A percentile compares a stretch with the other conserved stretches of the same genome.
Evolutionary conservation across 2,113 vertebrate genomes (phyloP).

Genomic region (Zingel zingel): DNA sequence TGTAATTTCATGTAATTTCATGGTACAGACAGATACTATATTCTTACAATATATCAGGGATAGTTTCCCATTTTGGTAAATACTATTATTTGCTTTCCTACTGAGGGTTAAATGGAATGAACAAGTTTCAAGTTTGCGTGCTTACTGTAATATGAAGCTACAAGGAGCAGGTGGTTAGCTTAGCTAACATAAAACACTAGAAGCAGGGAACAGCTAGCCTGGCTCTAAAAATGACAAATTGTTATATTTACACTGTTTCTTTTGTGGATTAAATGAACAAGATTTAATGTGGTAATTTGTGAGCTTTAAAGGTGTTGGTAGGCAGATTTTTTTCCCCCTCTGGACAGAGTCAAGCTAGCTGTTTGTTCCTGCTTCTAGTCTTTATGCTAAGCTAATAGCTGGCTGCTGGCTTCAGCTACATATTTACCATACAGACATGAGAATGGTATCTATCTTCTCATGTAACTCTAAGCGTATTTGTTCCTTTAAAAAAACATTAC

Average conservation of each 20-base stretch:
- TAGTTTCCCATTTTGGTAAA: not conserved
- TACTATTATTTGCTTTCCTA: not conserved
- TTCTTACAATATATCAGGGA: not conserved
- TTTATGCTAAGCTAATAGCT: not conserved
- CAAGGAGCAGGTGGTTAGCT: not conserved
- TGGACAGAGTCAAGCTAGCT: not conserved
- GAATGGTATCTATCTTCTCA: not conserved
- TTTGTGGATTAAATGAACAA: not conserved
- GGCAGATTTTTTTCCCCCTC: not conserved
- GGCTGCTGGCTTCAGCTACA: not conserved
- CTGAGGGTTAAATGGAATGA: not conserved
- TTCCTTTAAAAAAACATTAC: slow-evolving; percentile 14
- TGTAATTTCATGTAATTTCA: not conserved
- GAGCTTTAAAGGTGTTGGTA: not conserved
- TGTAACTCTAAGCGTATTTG: not conserved
- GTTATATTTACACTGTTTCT: not conserved
- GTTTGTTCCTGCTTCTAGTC: not conserved
- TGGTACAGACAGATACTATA: not conserved
- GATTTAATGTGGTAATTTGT: too few relatives aligned
- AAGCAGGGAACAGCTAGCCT: not conserved
- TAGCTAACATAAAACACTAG: not conserved
- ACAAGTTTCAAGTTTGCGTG: not conserved
- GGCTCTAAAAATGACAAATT: not conserved
- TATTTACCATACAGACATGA: not conserved
- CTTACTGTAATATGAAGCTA: slow-evolving; percentile 1